Evolutionary conservation across 1,140 invertebrate genomes (phyloP).

Genomic region (Drosophila asahinai): DNA sequence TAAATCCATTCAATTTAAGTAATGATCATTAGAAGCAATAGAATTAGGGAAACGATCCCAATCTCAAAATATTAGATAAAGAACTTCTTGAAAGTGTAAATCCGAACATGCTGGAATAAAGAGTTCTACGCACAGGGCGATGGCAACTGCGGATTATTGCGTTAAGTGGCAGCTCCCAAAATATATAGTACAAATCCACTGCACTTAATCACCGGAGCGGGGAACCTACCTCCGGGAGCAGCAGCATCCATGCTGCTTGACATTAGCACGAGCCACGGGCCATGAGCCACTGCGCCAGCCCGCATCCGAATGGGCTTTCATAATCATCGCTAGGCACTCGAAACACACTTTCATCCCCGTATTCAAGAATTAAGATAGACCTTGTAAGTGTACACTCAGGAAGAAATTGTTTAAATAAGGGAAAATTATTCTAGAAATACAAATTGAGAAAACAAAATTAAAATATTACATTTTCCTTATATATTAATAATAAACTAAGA

Average conservation of each 20-base stretch:
- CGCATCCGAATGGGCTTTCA: slow-evolving; percentile 42
- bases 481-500: no score
- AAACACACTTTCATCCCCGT: neutral
- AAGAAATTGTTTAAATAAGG: neutral
- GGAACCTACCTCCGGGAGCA: slow-evolving; percentile 9
- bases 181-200: slow-evolving; percentile 34
- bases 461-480: no score
- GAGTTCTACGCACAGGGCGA: neutral
- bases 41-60: neutral
- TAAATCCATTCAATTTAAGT: neutral
- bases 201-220: slow-evolving; percentile 47
- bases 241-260: slow-evolving; percentile 49
- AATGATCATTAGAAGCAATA: neutral
- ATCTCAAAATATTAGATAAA: neutral
- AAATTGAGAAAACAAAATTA: no score
- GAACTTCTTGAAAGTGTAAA: neutral
- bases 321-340: slow-evolving; percentile 27
- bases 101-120: neutral
- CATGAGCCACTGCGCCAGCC: slow-evolving; percentile 48
- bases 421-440: no score
- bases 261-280: slow-evolving; percentile 66
- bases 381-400: neutral
- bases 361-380: neutral
- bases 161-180: slow-evolving; percentile 32
- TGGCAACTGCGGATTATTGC: slow-evolving; percentile 20